Evolutionary conservation across 2,113 vertebrate genomes (phyloP), one percentile per base, ranked within the genome.

Genomic region (Mus spicilegus): DNA sequence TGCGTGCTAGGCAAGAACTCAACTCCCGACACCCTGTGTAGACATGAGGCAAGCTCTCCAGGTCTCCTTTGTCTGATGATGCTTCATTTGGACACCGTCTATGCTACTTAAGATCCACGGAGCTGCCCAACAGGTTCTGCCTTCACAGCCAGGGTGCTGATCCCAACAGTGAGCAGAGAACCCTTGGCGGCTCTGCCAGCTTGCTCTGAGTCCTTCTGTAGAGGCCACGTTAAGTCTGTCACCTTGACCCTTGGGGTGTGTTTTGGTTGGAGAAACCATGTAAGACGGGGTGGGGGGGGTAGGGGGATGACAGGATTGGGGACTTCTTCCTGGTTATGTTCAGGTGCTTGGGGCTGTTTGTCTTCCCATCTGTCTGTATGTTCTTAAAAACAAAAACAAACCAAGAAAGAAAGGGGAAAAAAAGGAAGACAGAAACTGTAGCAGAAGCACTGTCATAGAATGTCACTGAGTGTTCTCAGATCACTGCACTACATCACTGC

Each of bases 281-380:
- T 30, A 7, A 67, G 54, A 9, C 22, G 42, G 42, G 42, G 42
- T n/a, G n/a, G 42, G 42, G 5, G 3, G 26, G 63, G 10, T 42
- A 30, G 7, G 3, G 26, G 56, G 39, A 10, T 46, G 49, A 67
- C 46, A 58, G 88, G 2, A 39, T 36, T 39, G 13, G 80, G 8
- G 10, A 24, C 58, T 17, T 28, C 36, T 5, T 72, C 33, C 63
- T 81, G 69, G 7, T 46, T 19, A 65, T 9, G 22, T 80, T 94
- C 89, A 56, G 89, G 56, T 1, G 76, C 24, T 81, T 20, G 51
- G 80, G 26, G 54, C 30, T 13, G 63, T 87, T 28, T 90, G 46
- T 36, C 89, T 95, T 89, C 86, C 89, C 42, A 94, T 76, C 90
- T 94, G 89, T 70, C 88, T 80, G 24, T 8, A 0, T 78, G 94